Base-by-base conservation (phyloP, 2,113 vertebrate genomes). In the Apus apus region DNA sequence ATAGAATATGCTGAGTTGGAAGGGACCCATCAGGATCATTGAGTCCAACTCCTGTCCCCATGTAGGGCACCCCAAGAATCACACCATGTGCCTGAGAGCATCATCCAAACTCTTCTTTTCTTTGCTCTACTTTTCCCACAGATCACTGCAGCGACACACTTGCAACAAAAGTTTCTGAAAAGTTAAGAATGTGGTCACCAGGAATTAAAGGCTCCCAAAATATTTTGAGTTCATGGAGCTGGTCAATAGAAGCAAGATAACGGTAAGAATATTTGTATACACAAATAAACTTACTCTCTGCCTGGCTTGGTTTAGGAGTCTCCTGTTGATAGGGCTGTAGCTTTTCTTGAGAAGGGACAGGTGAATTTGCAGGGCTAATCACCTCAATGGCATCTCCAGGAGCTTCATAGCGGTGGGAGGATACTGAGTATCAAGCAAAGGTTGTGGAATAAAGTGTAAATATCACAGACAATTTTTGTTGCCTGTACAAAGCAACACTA, bases 351-450 rank as follows among this genome's bases (percentile, higher is more conserved):
- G 98, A 65, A 13, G 98, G 99, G 36, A 98, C 98, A 23, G 99
- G 99, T 25, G 99, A 99, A 96, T 96, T 98, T 86, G 99, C 99
- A 61, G 99, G 99, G 87, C 99, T 99, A 71, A 99, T 99, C 90
- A 99, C 99, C 97, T 99, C 99, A 73, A 99, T 99, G 79, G 99
- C 98, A 91, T 98, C 99, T 88, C 98, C 98, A 75, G 98, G 93
- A 89, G 98, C 97, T 82, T 99, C 99, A 95, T 99, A 99, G 38
- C 99, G 99, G 94, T 98, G 99, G 66, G 99, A 99, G 81, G 99
- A 98, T 93, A 99, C 99, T 99, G 97, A 97, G 46, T 25, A 65
- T 36, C 46, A 87, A 92, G 86, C 95, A 95, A 57, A 94, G 79
- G 30, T 92, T 61, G 62, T 89, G 64, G 90, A 89, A 94, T 86